A percentile compares a stretch with the other conserved stretches of the same genome.
Conservation (phyloP, 1,140 invertebrate species). For the Sarcophaga peregrina region DNA sequence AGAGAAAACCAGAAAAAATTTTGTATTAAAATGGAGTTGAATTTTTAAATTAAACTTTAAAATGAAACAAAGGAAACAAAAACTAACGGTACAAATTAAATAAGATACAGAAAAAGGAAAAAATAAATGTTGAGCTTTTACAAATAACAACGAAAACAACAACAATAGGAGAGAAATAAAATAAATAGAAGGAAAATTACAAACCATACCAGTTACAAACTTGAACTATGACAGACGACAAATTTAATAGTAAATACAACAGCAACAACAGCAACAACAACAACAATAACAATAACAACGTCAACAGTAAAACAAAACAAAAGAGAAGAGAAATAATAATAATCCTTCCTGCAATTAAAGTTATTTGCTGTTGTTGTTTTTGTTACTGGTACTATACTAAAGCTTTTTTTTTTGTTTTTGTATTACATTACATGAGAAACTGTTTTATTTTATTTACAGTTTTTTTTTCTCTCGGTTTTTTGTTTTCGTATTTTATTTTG, state of each 20-base stretch:
- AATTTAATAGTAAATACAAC: not conserved
- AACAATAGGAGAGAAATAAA: not conserved
- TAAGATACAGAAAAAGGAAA: not conserved
- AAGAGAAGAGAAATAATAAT: conserved; percentile 6
- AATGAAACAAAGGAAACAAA: not conserved
- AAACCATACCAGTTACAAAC: not conserved
- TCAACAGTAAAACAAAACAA: not conserved
- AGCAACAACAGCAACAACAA: not conserved
- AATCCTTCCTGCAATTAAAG: conserved; percentile 14
- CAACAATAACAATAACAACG: not conserved
- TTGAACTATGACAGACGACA: not conserved
- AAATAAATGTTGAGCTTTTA: conserved; percentile 8
- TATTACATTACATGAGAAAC: conserved; percentile 3
- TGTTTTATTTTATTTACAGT: conserved; percentile 12
- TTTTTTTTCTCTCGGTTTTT: not conserved
- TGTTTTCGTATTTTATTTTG: too few relatives aligned
- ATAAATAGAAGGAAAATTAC: not conserved
- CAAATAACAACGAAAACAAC: not conserved
- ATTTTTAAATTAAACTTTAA: not conserved
- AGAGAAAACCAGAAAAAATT: not conserved
- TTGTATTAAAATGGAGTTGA: not conserved
- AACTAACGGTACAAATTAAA: too few relatives aligned
- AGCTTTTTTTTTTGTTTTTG: not conserved
- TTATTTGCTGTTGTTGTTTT: not conserved
- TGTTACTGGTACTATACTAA: not conserved